These are phyloP conservation scores for Drosophila ficusphila DNA, from an alignment of 1,140 invertebrate genomes.

Conservation along the genomic window DNA sequence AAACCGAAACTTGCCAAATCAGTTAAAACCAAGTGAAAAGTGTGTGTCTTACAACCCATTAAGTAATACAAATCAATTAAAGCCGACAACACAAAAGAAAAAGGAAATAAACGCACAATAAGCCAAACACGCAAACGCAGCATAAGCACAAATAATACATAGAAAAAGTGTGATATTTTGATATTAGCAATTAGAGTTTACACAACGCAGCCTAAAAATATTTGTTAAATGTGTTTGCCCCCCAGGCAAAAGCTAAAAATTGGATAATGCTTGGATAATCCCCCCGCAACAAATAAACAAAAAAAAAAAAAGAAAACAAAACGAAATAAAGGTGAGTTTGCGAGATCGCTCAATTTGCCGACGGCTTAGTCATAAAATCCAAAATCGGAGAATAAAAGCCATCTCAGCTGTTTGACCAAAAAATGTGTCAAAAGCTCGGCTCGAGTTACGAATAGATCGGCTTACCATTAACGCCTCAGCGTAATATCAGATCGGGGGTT, in stretches of 20 bases:
- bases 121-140: constrained; percentile 53
- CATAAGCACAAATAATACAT: constrained; percentile 38
- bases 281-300: constrained; percentile 22
- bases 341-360: constrained; percentile 28
- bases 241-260: constrained; percentile 30
- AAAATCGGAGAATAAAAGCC: neutral
- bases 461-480: constrained; percentile 22
- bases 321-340: constrained; percentile 60
- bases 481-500: constrained; percentile 36
- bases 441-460: constrained; percentile 31
- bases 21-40: constrained; percentile 61
- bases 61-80: constrained; percentile 47
- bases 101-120: constrained; percentile 8
- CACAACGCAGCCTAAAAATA: constrained; percentile 38
- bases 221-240: constrained; percentile 50
- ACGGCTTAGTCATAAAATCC: constrained; percentile 10
- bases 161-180: constrained; percentile 73
- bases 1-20: constrained; percentile 71
- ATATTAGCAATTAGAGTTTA: constrained; percentile 78
- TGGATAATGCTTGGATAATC: constrained; percentile 80
- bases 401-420: constrained; percentile 16
- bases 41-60: constrained; percentile 62
- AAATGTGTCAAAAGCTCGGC: constrained; percentile 32
- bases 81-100: too few relatives aligned
- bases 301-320: constrained; percentile 32